phyloP scores from a whole-genome alignment of 92 coral and sea anemone species.

The Blastomussa wellsi region DNA sequence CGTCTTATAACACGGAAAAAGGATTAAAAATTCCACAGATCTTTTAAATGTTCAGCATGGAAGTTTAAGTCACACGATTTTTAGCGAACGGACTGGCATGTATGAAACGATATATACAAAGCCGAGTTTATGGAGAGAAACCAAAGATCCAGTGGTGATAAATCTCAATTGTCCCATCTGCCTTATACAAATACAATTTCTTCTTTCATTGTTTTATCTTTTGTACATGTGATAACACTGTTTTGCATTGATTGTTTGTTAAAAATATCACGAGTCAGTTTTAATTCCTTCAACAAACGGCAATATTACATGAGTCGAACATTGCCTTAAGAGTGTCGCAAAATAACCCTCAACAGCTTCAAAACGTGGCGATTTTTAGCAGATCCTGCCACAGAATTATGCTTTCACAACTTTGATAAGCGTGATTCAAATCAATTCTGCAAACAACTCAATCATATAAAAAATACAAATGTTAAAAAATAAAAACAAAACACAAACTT shows the following conservation, averaged over 20 bases:
- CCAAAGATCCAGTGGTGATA: neutral
- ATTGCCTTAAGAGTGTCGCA: neutral
- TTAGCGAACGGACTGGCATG: neutral
- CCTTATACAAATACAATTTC: neutral
- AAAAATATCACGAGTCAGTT: neutral
- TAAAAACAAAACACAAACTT: neutral
- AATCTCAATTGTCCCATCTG: conserved; percentile 8
- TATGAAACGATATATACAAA: neutral
- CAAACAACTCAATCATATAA: neutral
- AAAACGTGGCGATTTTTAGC: neutral
- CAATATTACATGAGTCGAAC: neutral
- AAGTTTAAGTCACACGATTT: neutral
- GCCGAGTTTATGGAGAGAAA: neutral
- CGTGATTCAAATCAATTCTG: neutral
- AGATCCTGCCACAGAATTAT: neutral
- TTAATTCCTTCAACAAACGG: neutral
- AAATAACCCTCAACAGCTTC: neutral
- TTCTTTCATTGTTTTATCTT: neutral
- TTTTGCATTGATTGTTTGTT: conserved; percentile 1
- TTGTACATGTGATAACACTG: neutral
- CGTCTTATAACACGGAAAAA: neutral
- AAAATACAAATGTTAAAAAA: neutral
- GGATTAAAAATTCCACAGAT: conserved; percentile 1
- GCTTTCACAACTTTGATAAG: neutral
- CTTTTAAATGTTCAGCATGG: neutral